These are phyloP conservation scores for Heteromormyrus szaboi DNA, from an alignment of 2,797 vertebrate genomes.

Conservation along the genomic window DNA sequence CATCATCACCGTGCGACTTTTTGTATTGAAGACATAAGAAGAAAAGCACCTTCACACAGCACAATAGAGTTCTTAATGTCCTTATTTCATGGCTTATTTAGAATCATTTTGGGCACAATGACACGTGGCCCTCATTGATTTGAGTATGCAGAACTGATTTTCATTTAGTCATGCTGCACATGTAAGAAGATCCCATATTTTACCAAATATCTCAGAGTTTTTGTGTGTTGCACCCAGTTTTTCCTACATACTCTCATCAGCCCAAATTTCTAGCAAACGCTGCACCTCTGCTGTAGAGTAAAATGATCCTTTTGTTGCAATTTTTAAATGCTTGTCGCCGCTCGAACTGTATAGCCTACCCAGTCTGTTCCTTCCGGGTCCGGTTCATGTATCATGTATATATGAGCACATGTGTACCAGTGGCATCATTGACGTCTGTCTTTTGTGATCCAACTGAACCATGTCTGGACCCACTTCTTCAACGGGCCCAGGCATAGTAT, in stretches of 20 bases:
- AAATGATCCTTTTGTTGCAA: neutral
- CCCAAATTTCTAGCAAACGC: neutral
- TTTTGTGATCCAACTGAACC: neutral
- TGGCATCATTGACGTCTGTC: neutral
- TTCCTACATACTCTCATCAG: neutral
- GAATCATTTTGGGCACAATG: neutral
- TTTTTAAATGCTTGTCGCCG: neutral
- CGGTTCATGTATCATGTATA: neutral
- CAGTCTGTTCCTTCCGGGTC: neutral
- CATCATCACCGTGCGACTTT: neutral
- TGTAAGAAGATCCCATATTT: neutral
- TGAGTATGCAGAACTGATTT: neutral
- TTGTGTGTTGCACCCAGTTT: neutral
- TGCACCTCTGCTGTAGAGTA: neutral
- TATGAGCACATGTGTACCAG: neutral
- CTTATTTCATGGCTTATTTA: neutral
- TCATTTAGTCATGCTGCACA: neutral
- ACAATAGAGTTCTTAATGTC: neutral
- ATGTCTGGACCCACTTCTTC: neutral
- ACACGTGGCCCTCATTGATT: neutral
- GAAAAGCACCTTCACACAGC: neutral
- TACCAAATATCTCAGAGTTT: neutral
- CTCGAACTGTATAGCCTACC: neutral
- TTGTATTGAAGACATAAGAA: neutral
- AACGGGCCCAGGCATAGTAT: neutral